Base-by-base conservation (phyloP, 2,888 invertebrate genomes). In the Stenodema calcarata region DNA sequence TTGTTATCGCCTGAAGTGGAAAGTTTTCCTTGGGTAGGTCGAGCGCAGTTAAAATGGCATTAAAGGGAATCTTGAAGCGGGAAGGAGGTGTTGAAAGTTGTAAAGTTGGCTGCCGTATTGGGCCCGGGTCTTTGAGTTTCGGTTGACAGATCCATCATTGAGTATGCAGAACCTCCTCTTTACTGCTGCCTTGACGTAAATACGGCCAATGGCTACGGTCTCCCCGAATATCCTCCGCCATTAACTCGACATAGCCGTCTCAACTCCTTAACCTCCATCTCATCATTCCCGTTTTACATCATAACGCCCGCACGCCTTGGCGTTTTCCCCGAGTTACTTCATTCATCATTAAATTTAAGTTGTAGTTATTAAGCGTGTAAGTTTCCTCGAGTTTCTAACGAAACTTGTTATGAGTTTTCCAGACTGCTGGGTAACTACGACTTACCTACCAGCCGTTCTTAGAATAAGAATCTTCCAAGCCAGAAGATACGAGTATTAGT, bases 171-270 rank as follows among this genome's bases (percentile, higher is more conserved):
- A 23, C 23, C 23, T 4, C 27, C 44, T 23, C 27, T 23, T 62
- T 12, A 62, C 62, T n/a, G 14, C 41, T 18, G 41, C 78, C 42
- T 78, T 78, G 78, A 78, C 78, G 78, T 78, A 78, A 62, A 11
- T 62, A 50, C 50, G 18, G 62, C 62, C n/a, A 50, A 50, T n/a
- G 6, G n/a, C 50, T n/a, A 23, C 18, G 35, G 4, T 2, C 35
- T 35, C 62, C 9, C 62, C 11, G 23, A 62, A 23, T 23, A 62
- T 62, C 62, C 23, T 23, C 62, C 23, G 18, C 18, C 62, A 62
- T 23, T 12, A 54, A 14, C 54, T 54, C n/a, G n/a, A n/a, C n/a
- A 23, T 62, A 23, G 7, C 6, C 62, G 23, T 18, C 23, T 62
- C 62, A 3, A 6, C 23, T 7, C 4, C 62, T 62, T 18, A 47